These are phyloP conservation scores for Yponomeuta sedellus DNA, from an alignment of 2,888 invertebrate genomes.

Conservation along the genomic window DNA sequence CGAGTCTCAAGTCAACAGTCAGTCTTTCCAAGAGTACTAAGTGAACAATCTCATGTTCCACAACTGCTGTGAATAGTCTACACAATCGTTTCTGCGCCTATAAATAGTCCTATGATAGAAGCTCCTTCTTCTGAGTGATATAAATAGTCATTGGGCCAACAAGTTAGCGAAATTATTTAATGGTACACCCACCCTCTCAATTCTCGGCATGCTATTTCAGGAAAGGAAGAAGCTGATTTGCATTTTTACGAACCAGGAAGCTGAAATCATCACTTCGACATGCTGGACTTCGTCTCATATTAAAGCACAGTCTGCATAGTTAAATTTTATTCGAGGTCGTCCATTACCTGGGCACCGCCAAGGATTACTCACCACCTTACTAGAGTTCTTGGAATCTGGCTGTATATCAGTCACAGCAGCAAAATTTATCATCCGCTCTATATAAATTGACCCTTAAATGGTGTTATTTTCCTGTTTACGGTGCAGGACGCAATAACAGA, in stretches of 20 bases:
- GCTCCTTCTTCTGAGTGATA: slow-evolving; percentile 29
- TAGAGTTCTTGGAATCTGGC: neutral
- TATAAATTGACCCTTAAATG: slow-evolving; percentile 21
- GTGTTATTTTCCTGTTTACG: slow-evolving; percentile 25
- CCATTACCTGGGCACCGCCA: neutral
- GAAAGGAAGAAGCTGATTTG: slow-evolving; percentile 70
- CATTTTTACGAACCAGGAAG: slow-evolving; percentile 70
- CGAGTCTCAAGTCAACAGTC: neutral
- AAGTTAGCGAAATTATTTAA: slow-evolving; percentile 36
- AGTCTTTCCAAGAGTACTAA: neutral
- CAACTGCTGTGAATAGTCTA: neutral
- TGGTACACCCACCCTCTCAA: slow-evolving; percentile 62
- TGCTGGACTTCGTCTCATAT: neutral
- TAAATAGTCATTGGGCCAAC: slow-evolving; percentile 31
- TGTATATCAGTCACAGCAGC: slow-evolving; percentile 19
- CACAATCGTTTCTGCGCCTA: slow-evolving; percentile 22
- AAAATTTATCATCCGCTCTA: slow-evolving; percentile 22
- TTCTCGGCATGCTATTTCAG: slow-evolving; percentile 30
- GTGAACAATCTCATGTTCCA: neutral
- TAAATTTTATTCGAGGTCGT: neutral
- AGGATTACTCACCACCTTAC: neutral
- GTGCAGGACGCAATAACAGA: slow-evolving; percentile 22
- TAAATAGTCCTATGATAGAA: slow-evolving; percentile 34
- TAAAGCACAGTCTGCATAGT: neutral
- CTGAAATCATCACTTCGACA: slow-evolving; percentile 45